Conservation (phyloP, 35 echinoderm and acorn worm genomes). For the Patiria miniata region DNA sequence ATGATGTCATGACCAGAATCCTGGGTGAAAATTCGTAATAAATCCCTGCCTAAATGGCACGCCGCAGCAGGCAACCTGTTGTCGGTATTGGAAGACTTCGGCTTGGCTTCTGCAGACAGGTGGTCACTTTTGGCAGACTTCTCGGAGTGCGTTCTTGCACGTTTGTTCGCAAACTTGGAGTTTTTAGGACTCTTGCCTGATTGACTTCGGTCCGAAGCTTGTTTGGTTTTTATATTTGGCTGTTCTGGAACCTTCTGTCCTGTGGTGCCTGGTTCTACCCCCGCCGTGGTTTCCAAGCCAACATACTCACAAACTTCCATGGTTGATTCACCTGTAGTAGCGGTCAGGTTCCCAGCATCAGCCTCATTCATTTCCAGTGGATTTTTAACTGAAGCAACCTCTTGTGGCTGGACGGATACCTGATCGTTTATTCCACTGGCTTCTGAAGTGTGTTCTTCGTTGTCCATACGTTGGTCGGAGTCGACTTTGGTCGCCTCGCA, state of each 20-base stretch:
- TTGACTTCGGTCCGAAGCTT: too few species aligned
- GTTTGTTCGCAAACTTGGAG: background rate
- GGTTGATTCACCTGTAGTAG: background rate
- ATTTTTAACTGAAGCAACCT: background rate
- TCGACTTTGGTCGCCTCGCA: background rate
- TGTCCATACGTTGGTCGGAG: background rate
- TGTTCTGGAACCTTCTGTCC: background rate
- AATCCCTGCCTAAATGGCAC: background rate
- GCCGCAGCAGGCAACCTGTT: background rate
- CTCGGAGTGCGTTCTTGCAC: background rate
- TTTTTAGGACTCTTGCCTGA: background rate
- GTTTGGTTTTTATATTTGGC: too few species aligned
- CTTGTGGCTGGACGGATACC: background rate
- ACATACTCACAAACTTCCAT: background rate
- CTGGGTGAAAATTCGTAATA: background rate
- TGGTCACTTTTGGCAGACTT: background rate
- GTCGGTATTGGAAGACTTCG: background rate
- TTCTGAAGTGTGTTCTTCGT: background rate
- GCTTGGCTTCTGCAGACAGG: background rate
- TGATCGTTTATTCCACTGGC: background rate
- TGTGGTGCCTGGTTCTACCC: background rate
- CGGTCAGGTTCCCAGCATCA: background rate
- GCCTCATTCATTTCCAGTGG: background rate
- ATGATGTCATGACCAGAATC: background rate
- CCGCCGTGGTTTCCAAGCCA: background rate